These are phyloP conservation scores for Melanaphis sacchari DNA, from an alignment of 1,140 invertebrate genomes.

Conservation along the genomic window DNA sequence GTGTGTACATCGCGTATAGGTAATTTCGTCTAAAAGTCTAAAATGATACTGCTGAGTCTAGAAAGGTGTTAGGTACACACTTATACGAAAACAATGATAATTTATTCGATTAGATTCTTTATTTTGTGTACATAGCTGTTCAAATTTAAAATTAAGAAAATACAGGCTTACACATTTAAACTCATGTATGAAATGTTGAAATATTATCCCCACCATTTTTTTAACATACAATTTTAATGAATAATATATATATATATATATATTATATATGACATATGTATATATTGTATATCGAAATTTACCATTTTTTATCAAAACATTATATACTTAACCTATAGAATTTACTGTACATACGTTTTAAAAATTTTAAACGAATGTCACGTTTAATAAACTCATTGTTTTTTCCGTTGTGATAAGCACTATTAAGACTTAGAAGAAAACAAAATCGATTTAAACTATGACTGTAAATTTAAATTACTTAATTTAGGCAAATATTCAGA, in stretches of 20 bases:
- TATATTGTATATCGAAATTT: neutral
- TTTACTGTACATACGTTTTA: neutral
- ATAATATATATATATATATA: too few species aligned
- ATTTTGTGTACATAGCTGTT: neutral
- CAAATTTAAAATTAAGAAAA: neutral
- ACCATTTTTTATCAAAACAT: neutral
- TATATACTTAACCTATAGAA: neutral
- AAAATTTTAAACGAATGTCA: neutral
- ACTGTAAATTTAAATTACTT: neutral
- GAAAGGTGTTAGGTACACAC: neutral
- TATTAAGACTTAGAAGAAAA: neutral
- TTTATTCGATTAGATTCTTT: neutral
- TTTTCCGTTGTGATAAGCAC: neutral
- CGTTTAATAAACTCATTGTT: conserved; percentile 10
- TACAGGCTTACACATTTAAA: neutral
- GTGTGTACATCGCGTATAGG: neutral
- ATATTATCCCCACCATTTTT: neutral
- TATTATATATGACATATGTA: too few species aligned
- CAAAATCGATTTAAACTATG: neutral
- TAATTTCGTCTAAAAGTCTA: neutral
- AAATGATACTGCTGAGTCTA: neutral
- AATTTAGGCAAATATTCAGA: neutral
- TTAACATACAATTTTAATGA: neutral
- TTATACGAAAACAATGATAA: neutral
- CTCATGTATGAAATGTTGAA: neutral